Conservation (phyloP, 2,888 invertebrate genomes). For the Cheilosia urbana region DNA sequence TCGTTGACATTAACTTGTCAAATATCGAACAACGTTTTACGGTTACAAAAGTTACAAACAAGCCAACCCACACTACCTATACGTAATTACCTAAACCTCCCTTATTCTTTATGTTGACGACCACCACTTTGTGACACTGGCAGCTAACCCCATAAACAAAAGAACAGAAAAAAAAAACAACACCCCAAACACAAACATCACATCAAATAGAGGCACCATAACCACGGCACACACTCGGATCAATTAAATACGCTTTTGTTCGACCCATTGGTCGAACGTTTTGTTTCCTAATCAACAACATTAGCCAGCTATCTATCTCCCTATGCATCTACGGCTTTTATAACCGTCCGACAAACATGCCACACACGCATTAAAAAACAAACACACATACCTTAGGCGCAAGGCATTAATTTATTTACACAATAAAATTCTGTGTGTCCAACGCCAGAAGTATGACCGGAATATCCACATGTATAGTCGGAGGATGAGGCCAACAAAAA, state of each 20-base stretch:
- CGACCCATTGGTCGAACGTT: constrained; percentile 66
- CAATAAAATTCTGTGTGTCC: constrained; percentile 70
- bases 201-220: not conserved
- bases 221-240: constrained; percentile 31
- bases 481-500: constrained; percentile 27
- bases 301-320: constrained; percentile 56
- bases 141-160: not conserved
- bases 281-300: constrained; percentile 75
- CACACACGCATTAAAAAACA: constrained; percentile 63
- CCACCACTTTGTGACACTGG: constrained; percentile 23
- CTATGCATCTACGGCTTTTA: constrained; percentile 53
- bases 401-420: constrained; percentile 73
- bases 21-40: not conserved
- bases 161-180: not conserved
- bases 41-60: constrained; percentile 2
- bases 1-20: constrained; percentile 44
- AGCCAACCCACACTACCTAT: not conserved
- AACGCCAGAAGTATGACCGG: constrained; percentile 69
- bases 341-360: constrained; percentile 58
- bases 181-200: constrained; percentile 23
- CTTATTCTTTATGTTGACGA: constrained; percentile 11
- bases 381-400: constrained; percentile 33
- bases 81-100: constrained; percentile 15
- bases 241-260: constrained; percentile 71
- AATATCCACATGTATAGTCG: constrained; percentile 44